phyloP scores from a whole-genome alignment of 2,888 invertebrate species.

The Eurois occulta region DNA sequence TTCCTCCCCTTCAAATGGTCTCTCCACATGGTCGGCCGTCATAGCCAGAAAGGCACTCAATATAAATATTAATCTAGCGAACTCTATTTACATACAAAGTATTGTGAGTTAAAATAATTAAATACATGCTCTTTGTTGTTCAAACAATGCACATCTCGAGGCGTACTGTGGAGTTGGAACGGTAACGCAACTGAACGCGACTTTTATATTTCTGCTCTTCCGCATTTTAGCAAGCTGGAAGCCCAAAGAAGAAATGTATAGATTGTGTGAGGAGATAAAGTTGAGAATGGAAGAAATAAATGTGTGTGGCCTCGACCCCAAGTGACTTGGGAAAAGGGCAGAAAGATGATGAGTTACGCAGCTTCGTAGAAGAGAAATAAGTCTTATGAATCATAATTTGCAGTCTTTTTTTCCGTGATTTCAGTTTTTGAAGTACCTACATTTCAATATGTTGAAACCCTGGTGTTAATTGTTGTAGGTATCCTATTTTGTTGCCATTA shows the following conservation, averaged over 20 bases:
- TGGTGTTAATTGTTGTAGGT: not conserved
- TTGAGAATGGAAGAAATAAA: not conserved
- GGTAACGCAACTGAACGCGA: conserved; percentile 28
- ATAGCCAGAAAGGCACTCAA: conserved; percentile 53
- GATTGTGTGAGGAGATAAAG: not conserved
- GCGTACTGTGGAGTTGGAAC: conserved; percentile 26
- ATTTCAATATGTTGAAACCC: not conserved
- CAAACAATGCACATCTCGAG: conserved; percentile 66
- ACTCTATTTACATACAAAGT: conserved; percentile 75
- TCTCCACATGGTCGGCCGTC: conserved; percentile 43
- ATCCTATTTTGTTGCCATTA: not conserved
- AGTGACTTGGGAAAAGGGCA: not conserved
- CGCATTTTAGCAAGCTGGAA: not conserved
- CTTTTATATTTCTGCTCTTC: not conserved
- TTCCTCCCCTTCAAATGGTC: not conserved
- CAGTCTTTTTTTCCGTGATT: not conserved
- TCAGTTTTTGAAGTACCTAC: not conserved
- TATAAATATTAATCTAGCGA: conserved; percentile 71
- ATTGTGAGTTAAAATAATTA: conserved; percentile 69
- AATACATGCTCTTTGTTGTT: conserved; percentile 67
- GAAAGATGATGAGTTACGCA: not conserved
- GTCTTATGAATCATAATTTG: not conserved
- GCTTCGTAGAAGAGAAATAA: not conserved
- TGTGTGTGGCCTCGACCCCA: not conserved
- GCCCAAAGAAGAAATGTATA: not conserved